Percentiles rank a stretch among this genome's conserved stretches.
Conservation (phyloP, 2,888 invertebrate genomes). For the Craniophora ligustri region DNA sequence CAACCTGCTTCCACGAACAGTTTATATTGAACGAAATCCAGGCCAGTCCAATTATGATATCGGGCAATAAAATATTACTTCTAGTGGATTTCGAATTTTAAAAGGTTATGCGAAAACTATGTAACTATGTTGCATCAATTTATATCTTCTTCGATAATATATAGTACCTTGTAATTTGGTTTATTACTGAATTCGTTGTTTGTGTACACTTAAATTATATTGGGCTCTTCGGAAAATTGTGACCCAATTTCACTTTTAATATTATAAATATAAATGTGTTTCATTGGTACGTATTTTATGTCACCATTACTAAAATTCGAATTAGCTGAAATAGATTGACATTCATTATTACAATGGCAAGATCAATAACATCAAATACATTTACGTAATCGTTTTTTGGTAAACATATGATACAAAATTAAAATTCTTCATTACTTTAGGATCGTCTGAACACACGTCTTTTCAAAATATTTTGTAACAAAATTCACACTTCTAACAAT, state of each 20-base stretch:
- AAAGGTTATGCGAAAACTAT: slow-evolving; percentile 1
- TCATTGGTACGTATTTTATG: no score
- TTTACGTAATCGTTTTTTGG: not conserved
- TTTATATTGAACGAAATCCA: slow-evolving; percentile 7
- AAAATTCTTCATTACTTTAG: not conserved
- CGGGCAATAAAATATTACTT: slow-evolving; percentile 1
- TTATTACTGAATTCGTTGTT: not conserved
- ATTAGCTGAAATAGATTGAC: slow-evolving; percentile 6
- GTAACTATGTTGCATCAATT: no score
- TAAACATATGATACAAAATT: not conserved
- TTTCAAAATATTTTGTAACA: slow-evolving; percentile 20
- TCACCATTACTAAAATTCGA: no score
- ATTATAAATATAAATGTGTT: no score
- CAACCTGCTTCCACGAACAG: slow-evolving; percentile 2
- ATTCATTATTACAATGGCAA: not conserved
- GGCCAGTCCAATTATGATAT: slow-evolving; percentile 9
- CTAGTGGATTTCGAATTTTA: not conserved
- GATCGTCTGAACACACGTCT: not conserved
- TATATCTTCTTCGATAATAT: no score
- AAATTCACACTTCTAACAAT: slow-evolving; percentile 47
- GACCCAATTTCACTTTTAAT: not conserved
- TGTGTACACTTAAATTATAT: not conserved
- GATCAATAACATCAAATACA: not conserved
- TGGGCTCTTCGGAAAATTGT: not conserved
- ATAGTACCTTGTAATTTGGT: not conserved